Percentiles rank a stretch among this genome's conserved stretches.
These are phyloP conservation scores for Prunella fulvescens DNA, from an alignment of 2,113 vertebrate species.

Conservation along the genomic window DNA sequence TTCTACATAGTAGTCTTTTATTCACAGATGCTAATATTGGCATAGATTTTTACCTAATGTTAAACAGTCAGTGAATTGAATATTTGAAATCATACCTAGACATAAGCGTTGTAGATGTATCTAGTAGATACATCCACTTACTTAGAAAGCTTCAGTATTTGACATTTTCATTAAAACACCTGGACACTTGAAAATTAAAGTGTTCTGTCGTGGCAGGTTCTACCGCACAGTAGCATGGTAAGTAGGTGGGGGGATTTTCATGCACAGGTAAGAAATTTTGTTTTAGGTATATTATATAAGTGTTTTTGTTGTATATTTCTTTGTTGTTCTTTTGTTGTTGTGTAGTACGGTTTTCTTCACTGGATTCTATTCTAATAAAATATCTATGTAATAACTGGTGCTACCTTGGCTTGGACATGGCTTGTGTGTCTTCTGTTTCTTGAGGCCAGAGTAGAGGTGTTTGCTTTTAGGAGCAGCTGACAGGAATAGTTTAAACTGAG, in stretches of 20 bases:
- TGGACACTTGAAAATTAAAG: not conserved
- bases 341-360: not conserved
- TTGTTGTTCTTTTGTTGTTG: not conserved
- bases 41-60: not conserved
- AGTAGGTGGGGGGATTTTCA: not conserved
- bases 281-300: not conserved
- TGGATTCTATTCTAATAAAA: not conserved
- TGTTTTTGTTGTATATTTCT: not conserved
- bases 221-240: not conserved
- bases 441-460: not conserved
- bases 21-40: not conserved
- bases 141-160: not conserved
- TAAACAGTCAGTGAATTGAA: not conserved
- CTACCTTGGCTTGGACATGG: rapidly evolving
- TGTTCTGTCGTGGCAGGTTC: not conserved
- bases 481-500: not conserved
- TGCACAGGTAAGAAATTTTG: not conserved
- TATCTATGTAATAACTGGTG: not conserved
- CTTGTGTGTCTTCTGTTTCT: not conserved
- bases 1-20: not conserved
- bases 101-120: not conserved
- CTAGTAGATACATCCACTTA: not conserved
- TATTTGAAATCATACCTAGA: not conserved
- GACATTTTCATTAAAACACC: not conserved
- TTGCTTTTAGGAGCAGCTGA: not conserved